Percentiles rank a stretch among this genome's conserved stretches.
phyloP scores from a whole-genome alignment of 2,113 vertebrate species.

The Campylomormyrus numenius region DNA sequence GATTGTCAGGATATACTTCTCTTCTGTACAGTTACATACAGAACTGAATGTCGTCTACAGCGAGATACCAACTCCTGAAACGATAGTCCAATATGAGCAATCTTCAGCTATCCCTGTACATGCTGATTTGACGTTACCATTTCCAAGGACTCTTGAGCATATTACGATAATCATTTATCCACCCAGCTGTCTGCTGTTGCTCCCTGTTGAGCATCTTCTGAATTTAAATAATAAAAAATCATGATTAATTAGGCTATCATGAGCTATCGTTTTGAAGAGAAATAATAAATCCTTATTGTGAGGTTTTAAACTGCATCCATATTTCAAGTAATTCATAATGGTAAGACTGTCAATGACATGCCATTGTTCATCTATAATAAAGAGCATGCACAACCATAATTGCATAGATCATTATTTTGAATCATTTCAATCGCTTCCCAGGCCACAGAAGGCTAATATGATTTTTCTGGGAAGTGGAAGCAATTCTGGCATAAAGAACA shows the following conservation, averaged over 20 bases:
- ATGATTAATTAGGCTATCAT: slow-evolving; percentile 28
- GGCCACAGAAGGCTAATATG: slow-evolving; percentile 23
- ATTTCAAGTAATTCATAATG: slow-evolving; percentile 17
- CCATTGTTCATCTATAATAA: slow-evolving; percentile 22
- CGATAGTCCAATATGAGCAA: slow-evolving; percentile 25
- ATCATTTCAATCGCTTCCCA: slow-evolving; percentile 18
- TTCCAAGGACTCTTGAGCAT: slow-evolving; percentile 18
- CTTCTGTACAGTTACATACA: background rate
- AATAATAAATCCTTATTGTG: slow-evolving; percentile 21
- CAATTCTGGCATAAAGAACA: background rate
- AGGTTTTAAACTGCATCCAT: slow-evolving; percentile 22
- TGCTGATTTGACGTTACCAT: slow-evolving; percentile 15
- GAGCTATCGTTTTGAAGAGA: slow-evolving; percentile 32
- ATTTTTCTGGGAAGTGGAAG: background rate
- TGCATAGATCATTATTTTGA: slow-evolving; percentile 27
- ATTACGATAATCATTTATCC: slow-evolving; percentile 26
- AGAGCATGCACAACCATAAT: slow-evolving; percentile 28
- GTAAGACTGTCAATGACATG: slow-evolving; percentile 22
- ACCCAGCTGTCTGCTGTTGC: slow-evolving; percentile 13
- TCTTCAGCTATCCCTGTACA: slow-evolving; percentile 16
- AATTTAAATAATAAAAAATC: slow-evolving; percentile 32
- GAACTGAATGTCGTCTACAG: background rate
- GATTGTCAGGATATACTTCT: background rate
- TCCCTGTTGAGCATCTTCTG: slow-evolving; percentile 15
- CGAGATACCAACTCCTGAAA: background rate